Evolutionary conservation across 2,888 invertebrate genomes (phyloP), one percentile per base, ranked within the genome.

Genomic region (Rhamphomyia laevipes): DNA sequence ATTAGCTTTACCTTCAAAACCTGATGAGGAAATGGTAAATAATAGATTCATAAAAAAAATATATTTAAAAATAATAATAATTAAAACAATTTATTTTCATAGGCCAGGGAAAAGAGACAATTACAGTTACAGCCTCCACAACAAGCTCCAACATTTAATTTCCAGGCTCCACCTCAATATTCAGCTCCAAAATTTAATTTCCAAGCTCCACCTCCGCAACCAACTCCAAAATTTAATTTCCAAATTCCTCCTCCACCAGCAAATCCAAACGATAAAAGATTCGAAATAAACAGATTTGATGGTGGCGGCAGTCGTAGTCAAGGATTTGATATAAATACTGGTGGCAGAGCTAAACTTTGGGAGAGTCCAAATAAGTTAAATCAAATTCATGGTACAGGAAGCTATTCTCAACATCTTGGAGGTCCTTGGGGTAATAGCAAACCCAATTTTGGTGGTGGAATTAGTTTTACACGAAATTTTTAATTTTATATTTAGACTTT

Each of bases 341-440:
- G 15, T 27, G 43, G n/a, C 3, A 10, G 21, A 27, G 15, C 9
- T 15, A 43, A 27, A 27, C 2, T 43, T 6, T 43, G 43, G 43
- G 27, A 43, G 23, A 43, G 43, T 21, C 27, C 13, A n/a, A 43
- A 43, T 43, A 6, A n/a, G 3, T 13, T 11, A 27, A 43, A 43
- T 43, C 21, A 21, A 21, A 6, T 21, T 21, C 21, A 44, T 33
- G 43, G 43, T 3, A 44, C 31, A 12, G 43, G 43, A 16, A 44
- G 30, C 4, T 43, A 43, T 31, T 43, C 43, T 10, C 43, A 44
- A 18, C 43, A 44, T 44, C 17, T 44, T 12, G 43, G 43, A 9
- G 43, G 43, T 21, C 43, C 43, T 30, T 44, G 16, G 31, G 43
- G 43, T 4, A 44, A 44, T 44, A 44, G 43, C 10, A 16, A 11